A percentile compares a stretch with the other conserved stretches of the same genome.
Conservation (phyloP, 2,113 vertebrate genomes). For the Anguilla japonica region DNA sequence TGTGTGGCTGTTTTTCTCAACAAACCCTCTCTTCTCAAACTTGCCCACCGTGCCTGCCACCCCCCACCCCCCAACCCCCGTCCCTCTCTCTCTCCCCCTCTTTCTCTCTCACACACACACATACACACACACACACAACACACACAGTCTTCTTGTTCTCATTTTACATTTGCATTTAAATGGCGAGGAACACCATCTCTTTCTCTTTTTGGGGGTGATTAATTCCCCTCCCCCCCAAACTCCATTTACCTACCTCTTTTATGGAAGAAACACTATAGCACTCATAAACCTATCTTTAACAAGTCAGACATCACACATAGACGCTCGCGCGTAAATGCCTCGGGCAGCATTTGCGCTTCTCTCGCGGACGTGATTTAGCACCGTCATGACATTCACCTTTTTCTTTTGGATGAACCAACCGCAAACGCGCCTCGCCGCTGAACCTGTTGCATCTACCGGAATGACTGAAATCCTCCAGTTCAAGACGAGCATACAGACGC, state of each 20-base stretch:
- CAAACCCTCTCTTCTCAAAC: conserved; percentile 68
- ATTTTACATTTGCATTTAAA: conserved; percentile 76
- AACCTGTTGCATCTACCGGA: not conserved
- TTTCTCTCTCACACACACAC: conserved; percentile 45
- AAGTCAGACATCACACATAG: conserved; percentile 10
- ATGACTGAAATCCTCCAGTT: not conserved
- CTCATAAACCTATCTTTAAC: conserved; percentile 26
- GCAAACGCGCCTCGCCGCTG: not conserved
- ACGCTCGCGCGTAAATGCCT: conserved; percentile 8
- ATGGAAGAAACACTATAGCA: conserved; percentile 14
- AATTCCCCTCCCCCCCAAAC: conserved; percentile 57
- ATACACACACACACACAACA: conserved; percentile 62
- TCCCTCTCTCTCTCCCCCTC: conserved; percentile 53
- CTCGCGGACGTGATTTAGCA: not conserved
- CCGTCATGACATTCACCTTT: not conserved
- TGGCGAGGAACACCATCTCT: conserved; percentile 66
- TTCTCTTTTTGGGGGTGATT: conserved; percentile 57
- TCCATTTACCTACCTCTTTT: conserved; percentile 46
- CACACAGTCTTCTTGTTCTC: conserved; percentile 73
- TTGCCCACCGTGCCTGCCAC: conserved; percentile 68
- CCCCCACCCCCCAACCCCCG: conserved; percentile 58
- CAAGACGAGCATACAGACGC: not conserved
- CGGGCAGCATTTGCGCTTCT: not conserved
- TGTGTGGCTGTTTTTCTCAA: conserved; percentile 73
- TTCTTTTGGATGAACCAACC: not conserved